Conservation (phyloP, 2,113 vertebrate species). For the Spermophilus dauricus region DNA sequence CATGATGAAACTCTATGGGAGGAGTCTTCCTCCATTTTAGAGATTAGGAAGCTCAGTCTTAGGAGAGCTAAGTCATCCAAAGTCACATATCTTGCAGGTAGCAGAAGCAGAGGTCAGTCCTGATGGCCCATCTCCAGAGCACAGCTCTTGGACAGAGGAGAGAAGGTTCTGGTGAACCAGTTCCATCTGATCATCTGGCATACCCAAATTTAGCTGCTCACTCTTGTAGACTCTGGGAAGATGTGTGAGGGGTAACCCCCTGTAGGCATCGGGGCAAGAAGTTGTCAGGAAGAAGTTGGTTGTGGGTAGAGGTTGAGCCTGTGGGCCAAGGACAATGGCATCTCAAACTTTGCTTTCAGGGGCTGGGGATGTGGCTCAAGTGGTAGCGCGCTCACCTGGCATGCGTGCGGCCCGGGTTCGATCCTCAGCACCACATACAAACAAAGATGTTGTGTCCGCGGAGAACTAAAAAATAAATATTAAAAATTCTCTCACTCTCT, state of each 20-base stretch:
- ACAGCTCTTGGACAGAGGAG: background rate
- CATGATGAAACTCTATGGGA: too few species aligned
- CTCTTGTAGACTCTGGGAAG: background rate
- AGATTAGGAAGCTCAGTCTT: background rate
- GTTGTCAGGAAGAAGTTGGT: background rate
- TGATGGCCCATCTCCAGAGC: background rate
- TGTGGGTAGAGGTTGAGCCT: background rate
- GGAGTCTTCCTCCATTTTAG: too few species aligned
- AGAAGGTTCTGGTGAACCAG: background rate
- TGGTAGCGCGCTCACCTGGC: too few species aligned
- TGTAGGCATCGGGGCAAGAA: background rate
- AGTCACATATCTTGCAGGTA: background rate
- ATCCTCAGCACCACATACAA: too few species aligned
- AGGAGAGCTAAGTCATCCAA: background rate
- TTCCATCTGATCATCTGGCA: background rate
- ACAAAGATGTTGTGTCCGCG: too few species aligned
- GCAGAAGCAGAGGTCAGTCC: background rate
- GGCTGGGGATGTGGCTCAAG: too few species aligned
- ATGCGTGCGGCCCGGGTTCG: too few species aligned
- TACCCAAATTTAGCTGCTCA: background rate
- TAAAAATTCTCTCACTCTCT: too few species aligned
- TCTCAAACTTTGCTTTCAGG: background rate
- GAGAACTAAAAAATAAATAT: too few species aligned
- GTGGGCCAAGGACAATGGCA: background rate
- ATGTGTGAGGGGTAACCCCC: fast-evolving